Evolutionary conservation across 92 coral and sea anemone genomes (phyloP), one percentile per base, ranked within the genome.

Genomic region (Phymanthus crucifer): DNA sequence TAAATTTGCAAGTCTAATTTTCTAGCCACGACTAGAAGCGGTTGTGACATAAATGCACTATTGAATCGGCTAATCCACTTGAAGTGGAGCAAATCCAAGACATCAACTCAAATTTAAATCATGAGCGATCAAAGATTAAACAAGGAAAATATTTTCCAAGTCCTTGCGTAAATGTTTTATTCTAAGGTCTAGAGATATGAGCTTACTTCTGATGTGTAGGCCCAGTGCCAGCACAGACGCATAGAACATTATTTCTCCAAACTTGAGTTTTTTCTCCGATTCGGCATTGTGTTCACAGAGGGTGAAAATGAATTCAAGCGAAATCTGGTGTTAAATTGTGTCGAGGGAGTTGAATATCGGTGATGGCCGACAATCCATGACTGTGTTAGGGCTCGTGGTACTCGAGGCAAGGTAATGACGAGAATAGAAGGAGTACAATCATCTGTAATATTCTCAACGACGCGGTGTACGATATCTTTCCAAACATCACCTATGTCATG

Each of bases 221-320:
- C 80, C 80, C 3, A 76, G 47, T 36, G 80, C 80, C 7, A 76
- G 37, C 11, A 76, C 80, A 21, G 80, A 67, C n/a, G 80, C 80
- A 54, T 54, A 76, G 50, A 76, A 57, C 80, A 76, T 76, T 17
- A 76, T 76, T 4, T 32, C 54, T 29, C 37, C 26, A 70, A 40
- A 70, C 0, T 70, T 12, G 24, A 32, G 43, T 33, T 9, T 19
- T 32, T 19, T 56, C 80, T 56, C 32, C 29, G 80, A 56, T 76
- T 68, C 70, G n/a, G n/a, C n/a, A 32, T 23, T 40, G 26, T 21
- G 50, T 12, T 26, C 64, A 54, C 27, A 21, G 64, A 54, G 8
- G 9, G 27, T 4, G 3, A 54, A 7, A 21, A 54, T 54, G n/a
- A 6, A 54, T 54, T 54, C 10, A 54, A 43, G 48, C 14, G 2